Evolutionary conservation across 1,140 invertebrate genomes (phyloP), one percentile per base, ranked within the genome.

Genomic region (Teleogryllus occipitalis): DNA sequence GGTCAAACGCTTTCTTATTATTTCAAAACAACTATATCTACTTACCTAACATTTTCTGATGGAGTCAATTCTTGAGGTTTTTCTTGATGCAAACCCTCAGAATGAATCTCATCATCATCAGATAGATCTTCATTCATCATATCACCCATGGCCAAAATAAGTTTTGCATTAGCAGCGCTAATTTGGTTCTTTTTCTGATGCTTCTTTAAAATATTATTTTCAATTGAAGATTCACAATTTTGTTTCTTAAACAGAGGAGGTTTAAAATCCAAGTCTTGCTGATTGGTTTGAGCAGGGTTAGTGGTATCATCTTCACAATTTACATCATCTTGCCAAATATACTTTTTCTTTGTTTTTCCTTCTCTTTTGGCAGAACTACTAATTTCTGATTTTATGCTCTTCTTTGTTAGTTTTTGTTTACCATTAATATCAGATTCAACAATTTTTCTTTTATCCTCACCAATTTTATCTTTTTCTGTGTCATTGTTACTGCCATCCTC

Each of bases 241-340:
- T 48, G 77, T 74, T 79, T 80, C 54, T 78, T 80, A 7, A 49
- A 2, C 77, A 48, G 75, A 27, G 21, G 75, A 7, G 10, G 0
- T 22, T 39, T 39, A 14, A 14, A 14, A 65, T 65, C 10, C 7
- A 3, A 18, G 3, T 65, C 18, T 65, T 65, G 2, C 18, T 10
- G 10, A 65, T 18, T 65, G 10, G 10, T 65, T 65, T 0, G 18
- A 65, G 54, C 18, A 18, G 10, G 10, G 10, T 65, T 65, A 3
- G 8, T 54, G 8, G 54, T 14, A 65, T 14, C 7, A 7, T 14
- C 3, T 10, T 81, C 73, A 2, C 46, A 76, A 77, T 85, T 83
- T 78, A 84, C 81, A 76, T 85, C 84, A 81, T 83, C 85, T 8
- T 87, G 7, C 75, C 74, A 22, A 2, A 21, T 21, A 47, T 22